Evolutionary conservation across 2,888 invertebrate species (phyloP), one percentile per base, ranked within the genome.

Genomic region (Leptinotarsa tumamoca): DNA sequence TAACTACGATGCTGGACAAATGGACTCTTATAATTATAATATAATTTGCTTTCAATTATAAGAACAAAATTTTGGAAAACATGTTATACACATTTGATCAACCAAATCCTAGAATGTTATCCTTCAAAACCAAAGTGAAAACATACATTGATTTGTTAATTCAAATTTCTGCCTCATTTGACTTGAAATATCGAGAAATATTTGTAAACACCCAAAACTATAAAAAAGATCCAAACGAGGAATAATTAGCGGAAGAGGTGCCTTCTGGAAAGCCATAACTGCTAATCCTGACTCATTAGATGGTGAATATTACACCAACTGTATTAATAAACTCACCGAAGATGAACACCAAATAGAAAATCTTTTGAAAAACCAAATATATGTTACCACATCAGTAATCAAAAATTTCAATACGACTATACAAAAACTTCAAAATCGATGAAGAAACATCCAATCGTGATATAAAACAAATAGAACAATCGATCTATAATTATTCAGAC

Each of bases 361-460:
- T 27, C 69, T 73, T n/a, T 56, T 68, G 18, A 73, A 58, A 49
- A 61, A 56, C 23, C 68, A 58, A 63, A 73, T 68, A 21, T 71
- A 54, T 4, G 70, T 74, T 17, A 74, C 73, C 10, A 23, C 33
- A 1, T 43, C 68, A 4, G 66, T 69, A 7, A 73, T 73, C 1
- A 69, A 73, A 51, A 73, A 27, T 33, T 70, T 70, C 27, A 74
- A 74, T 33, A 27, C 50, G n/a, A 73, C 63, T n/a, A 61, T 61
- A n/a, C 68, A 68, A 23, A 68, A 68, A 43, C 49, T 69, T 4
- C 68, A 54, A 51, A 21, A 61, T 73, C 3, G n/a, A 69, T 33
- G 54, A 58, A 50, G 67, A 68, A 73, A 73, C 68, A 7, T 50
- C 61, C 67, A 73, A 68, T 49, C 23, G 50, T 51, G 69, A 68